Conservation (phyloP, 2,113 vertebrate genomes). For the Narcine bancroftii region DNA sequence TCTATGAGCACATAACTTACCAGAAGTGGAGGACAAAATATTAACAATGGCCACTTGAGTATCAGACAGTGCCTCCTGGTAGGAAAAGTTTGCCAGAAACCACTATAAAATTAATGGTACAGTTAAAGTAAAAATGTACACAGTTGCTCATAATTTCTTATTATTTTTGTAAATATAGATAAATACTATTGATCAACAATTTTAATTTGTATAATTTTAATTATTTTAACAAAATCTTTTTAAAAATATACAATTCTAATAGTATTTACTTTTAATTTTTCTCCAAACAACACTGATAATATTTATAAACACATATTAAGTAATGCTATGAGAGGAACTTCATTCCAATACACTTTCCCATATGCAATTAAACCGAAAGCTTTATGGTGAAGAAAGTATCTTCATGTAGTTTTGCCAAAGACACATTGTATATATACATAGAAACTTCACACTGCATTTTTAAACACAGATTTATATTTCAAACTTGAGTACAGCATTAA, state of each 20-base stretch:
- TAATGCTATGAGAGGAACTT: neutral
- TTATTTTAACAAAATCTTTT: neutral
- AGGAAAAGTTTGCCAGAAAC: slow-evolving; percentile 94
- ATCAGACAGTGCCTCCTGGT: slow-evolving; percentile 88
- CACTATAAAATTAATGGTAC: slow-evolving; percentile 58
- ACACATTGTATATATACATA: neutral
- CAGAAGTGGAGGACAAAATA: slow-evolving; percentile 89
- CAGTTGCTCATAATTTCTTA: too few species aligned
- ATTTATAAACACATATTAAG: neutral
- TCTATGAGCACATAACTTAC: slow-evolving; percentile 52
- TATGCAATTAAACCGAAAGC: neutral
- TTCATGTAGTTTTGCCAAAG: neutral
- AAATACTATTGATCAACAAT: neutral
- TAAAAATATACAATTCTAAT: neutral
- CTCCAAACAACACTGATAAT: neutral
- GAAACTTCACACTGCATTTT: neutral
- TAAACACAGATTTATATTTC: neutral
- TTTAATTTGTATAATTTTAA: neutral
- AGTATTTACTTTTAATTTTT: neutral
- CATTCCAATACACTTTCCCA: neutral
- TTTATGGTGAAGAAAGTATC: neutral
- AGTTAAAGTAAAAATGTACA: neutral
- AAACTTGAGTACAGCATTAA: neutral
- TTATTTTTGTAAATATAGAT: neutral
- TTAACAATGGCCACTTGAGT: slow-evolving; percentile 90